Percentiles rank a stretch among this genome's conserved stretches.
These are phyloP conservation scores for Turritopsis rubra DNA, from an alignment of 30 jellyfish, hydroid and myxozoan genomes.

Conservation along the genomic window DNA sequence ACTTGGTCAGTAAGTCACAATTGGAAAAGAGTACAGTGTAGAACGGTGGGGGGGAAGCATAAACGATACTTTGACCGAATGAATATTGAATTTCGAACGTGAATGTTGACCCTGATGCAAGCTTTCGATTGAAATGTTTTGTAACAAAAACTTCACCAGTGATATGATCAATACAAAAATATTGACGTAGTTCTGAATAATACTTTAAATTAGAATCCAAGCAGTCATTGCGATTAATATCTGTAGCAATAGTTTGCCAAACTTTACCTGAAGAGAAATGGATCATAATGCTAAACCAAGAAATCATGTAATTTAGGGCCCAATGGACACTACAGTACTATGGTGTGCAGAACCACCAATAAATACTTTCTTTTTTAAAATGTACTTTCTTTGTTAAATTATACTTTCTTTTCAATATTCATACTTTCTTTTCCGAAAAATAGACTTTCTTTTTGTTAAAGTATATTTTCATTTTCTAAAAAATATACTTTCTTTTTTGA, in stretches of 20 bases:
- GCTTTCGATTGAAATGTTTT: neutral
- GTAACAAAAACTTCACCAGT: conserved; percentile 1
- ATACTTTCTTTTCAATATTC: too few species aligned
- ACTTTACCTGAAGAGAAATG: neutral
- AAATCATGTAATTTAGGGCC: neutral
- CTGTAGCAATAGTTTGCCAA: neutral
- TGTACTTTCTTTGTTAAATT: too few species aligned
- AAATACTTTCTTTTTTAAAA: too few species aligned
- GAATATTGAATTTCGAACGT: neutral
- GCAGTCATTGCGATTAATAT: neutral
- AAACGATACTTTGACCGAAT: neutral
- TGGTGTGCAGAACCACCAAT: too few species aligned
- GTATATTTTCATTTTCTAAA: too few species aligned
- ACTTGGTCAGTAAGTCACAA: neutral
- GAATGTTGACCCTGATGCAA: neutral
- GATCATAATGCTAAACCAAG: neutral
- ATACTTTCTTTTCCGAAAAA: too few species aligned
- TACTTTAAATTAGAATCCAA: neutral
- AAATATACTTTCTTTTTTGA: too few species aligned
- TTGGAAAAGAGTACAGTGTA: neutral
- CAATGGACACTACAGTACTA: too few species aligned
- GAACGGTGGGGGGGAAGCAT: neutral
- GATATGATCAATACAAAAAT: conserved; percentile 6
- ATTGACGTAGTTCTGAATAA: conserved; percentile 15
- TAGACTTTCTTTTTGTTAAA: too few species aligned